Base-by-base conservation (phyloP, 2,797 vertebrate species). In the Nothura maculosa region DNA sequence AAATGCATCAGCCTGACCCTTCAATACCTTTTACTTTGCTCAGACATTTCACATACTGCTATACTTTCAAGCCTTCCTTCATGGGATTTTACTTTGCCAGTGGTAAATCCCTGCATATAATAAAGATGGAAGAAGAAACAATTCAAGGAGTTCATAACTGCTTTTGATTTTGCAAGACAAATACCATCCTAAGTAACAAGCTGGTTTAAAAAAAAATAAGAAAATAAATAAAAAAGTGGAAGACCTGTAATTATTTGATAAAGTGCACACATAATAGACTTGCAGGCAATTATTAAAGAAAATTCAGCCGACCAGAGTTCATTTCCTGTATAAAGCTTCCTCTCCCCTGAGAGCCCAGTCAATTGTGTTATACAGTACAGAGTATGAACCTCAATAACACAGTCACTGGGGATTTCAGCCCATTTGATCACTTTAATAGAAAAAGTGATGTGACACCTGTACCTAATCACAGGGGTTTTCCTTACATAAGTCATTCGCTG, bases 371-470 rank as follows among this genome's bases (percentile, higher is more conserved):
- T 0, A 60, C 73, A 94, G 92, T 93, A 60, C 62, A 15, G 0
- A 91, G 94, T 62, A 85, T 4, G 7, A 92, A 89, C 92, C 93
- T 95, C 74, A 62, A 68, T 84, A 94, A 61, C 36, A 81, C 74
- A n/a, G 11, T 67, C 90, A 85, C 78, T 30, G 19, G 70, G 63
- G 86, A 88, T 81, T 90, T 85, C 80, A 93, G 74, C 47, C 89
- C 48, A 86, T 92, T 89, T 93, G 95, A 96, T 92, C 91, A 82
- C 60, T 73, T 92, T 86, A 87, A 95, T 86, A 69, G 94, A 80
- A 95, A 96, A 95, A 89, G 38, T 73, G 58, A 89, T 81, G 38
- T 76, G 80, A 88, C 89, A 94, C 87, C 88, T 93, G 78, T 77
- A 91, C 64, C 67, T 69, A 90, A 50, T 24, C 83, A 86, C 83